Evolutionary conservation across 2,797 vertebrate genomes (phyloP).

Genomic region (Crypturellus tataupa): DNA sequence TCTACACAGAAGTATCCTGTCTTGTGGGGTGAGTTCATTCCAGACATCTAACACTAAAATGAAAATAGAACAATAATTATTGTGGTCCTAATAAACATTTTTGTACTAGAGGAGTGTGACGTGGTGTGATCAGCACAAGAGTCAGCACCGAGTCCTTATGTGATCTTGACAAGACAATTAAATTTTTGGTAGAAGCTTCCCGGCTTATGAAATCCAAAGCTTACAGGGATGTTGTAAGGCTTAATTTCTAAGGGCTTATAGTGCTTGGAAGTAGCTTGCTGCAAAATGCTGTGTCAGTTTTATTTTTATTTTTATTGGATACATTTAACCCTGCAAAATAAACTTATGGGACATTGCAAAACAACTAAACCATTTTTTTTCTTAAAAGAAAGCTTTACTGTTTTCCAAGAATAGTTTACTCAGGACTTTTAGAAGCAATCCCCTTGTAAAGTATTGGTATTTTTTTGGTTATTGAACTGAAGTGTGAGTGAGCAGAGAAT

Average conservation of each 20-base stretch:
- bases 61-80: constrained; percentile 4
- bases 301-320: not conserved
- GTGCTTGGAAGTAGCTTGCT: not conserved
- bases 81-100: not conserved
- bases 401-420: not conserved
- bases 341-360: not conserved
- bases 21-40: not conserved
- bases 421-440: not conserved
- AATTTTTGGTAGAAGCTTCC: not conserved
- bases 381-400: not conserved
- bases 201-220: not conserved
- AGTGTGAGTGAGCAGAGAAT: not conserved
- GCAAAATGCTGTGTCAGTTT: not conserved
- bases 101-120: not conserved
- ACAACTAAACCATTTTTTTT: not conserved
- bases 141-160: not conserved
- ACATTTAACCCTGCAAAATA: not conserved
- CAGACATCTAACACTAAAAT: not conserved
- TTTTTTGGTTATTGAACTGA: not conserved
- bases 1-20: not conserved
- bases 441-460: not conserved
- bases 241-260: not conserved
- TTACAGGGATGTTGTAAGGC: not conserved
- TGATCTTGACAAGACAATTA: not conserved
- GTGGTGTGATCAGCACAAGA: not conserved